A percentile compares a stretch with the other conserved stretches of the same genome.
Conservation (phyloP, 1,140 invertebrate genomes). For the Bombus sibiricus region DNA sequence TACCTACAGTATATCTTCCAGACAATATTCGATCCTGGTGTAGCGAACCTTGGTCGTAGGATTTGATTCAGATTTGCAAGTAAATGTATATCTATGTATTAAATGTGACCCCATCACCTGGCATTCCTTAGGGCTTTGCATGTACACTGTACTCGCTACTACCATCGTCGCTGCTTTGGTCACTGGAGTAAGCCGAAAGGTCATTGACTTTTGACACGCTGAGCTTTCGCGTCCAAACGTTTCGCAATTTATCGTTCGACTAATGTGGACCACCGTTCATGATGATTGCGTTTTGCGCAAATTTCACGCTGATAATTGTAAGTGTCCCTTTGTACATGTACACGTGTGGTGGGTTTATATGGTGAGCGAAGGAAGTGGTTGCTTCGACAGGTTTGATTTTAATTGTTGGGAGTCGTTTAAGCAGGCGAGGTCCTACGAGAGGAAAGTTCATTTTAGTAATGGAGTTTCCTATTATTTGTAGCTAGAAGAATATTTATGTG, state of each 20-base stretch:
- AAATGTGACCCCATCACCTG: no score
- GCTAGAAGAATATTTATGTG: not conserved
- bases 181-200: conserved; percentile 63
- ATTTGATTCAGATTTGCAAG: no score
- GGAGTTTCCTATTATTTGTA: not conserved
- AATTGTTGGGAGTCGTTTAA: not conserved
- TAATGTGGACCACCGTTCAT: no score
- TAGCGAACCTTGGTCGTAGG: no score
- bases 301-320: not conserved
- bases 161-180: conserved; percentile 38
- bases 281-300: not conserved
- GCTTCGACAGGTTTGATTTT: not conserved
- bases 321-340: no score
- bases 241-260: not conserved
- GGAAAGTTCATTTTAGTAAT: not conserved
- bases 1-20: no score
- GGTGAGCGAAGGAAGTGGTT: not conserved
- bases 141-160: not conserved
- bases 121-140: conserved; percentile 6
- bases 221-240: not conserved
- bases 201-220: conserved; percentile 58
- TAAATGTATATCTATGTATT: no score
- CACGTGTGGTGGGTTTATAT: not conserved
- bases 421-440: not conserved
- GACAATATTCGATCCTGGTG: no score